These are phyloP conservation scores for Phataginus tricuspis DNA, from an alignment of 2,797 vertebrate genomes.

Conservation along the genomic window DNA sequence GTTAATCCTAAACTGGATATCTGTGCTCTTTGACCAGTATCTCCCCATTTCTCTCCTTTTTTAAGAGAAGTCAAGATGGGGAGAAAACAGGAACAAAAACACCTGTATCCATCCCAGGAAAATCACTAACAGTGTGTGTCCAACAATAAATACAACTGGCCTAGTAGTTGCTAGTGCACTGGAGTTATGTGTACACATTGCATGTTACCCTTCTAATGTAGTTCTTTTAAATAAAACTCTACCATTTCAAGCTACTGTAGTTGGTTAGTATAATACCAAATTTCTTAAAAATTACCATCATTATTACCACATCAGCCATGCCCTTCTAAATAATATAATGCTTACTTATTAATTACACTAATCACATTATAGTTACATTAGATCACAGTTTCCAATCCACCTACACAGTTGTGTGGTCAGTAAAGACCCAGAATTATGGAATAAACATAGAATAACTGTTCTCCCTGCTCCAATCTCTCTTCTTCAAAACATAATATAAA, in stretches of 20 bases:
- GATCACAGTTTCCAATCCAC: constrained; percentile 21
- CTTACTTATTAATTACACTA: constrained; percentile 28
- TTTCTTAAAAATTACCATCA: constrained; percentile 48
- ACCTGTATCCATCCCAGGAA: not conserved
- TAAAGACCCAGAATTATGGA: constrained; percentile 17
- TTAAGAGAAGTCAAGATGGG: not conserved
- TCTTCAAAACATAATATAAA: constrained; percentile 20
- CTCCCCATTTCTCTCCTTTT: not conserved
- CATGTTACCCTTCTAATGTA: not conserved
- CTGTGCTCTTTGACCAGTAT: not conserved
- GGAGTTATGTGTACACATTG: not conserved
- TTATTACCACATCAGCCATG: constrained; percentile 21
- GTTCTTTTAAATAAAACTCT: constrained; percentile 46
- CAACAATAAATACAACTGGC: not conserved
- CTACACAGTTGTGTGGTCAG: not conserved
- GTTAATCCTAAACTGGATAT: not conserved
- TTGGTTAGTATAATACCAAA: constrained; percentile 19
- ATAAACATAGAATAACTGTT: constrained; percentile 46
- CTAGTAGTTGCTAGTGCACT: not conserved
- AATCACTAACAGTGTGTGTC: not conserved
- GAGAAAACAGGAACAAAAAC: not conserved
- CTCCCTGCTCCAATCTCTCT: not conserved
- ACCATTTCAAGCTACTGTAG: not conserved
- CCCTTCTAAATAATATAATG: constrained; percentile 38
- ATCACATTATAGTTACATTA: constrained; percentile 23